phyloP scores from a whole-genome alignment of 1,140 invertebrate species.

The Mizuhopecten yessoensis region DNA sequence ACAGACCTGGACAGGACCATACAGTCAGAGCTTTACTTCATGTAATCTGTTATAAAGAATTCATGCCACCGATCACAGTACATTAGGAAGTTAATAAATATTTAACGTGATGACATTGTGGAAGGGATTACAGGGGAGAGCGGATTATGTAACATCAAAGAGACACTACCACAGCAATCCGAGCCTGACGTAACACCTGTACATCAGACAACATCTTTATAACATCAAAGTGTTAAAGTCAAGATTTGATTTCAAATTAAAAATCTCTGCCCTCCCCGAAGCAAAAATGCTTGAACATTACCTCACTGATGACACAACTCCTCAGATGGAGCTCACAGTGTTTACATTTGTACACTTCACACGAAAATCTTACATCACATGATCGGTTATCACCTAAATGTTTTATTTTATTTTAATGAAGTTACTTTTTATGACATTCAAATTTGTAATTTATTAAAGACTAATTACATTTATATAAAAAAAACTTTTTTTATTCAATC shows the following conservation, averaged over 20 bases:
- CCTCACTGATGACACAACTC: too few relatives aligned
- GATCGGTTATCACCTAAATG: too few relatives aligned
- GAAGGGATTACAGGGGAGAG: neutral
- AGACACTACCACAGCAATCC: neutral
- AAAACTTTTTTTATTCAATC: too few relatives aligned
- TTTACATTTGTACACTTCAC: too few relatives aligned
- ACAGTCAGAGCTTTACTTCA: neutral
- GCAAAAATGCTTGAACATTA: neutral
- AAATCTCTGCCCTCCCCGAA: neutral
- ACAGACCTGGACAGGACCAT: neutral
- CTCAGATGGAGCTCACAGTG: too few relatives aligned
- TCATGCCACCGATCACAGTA: neutral
- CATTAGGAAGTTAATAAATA: neutral
- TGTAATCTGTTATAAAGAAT: neutral
- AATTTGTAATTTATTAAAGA: too few relatives aligned
- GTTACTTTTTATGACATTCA: too few relatives aligned
- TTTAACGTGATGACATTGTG: neutral
- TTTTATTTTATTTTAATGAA: too few relatives aligned
- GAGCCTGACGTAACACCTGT: neutral
- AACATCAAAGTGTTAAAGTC: too few relatives aligned
- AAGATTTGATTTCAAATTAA: slow-evolving; percentile 3
- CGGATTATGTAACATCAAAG: neutral
- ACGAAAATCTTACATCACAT: too few relatives aligned
- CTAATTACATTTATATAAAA: too few relatives aligned
- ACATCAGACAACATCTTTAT: neutral